Percentiles rank a stretch among this genome's conserved stretches.
These are phyloP conservation scores for Enteromius trimaculatus DNA, from an alignment of 2,797 vertebrate genomes.

Conservation along the genomic window DNA sequence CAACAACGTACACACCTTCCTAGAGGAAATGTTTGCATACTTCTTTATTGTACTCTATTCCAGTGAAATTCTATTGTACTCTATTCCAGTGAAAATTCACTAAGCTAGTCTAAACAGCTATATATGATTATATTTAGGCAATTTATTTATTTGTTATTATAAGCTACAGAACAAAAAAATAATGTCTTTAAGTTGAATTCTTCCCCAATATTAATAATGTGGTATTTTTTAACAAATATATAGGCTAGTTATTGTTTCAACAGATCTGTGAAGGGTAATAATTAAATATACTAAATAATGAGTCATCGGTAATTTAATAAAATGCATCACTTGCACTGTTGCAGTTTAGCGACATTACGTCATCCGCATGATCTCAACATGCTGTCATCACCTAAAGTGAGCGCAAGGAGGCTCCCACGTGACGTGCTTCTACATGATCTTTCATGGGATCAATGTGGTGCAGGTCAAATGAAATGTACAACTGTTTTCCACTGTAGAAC, in stretches of 20 bases:
- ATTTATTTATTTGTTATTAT: not conserved
- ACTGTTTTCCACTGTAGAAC: not conserved
- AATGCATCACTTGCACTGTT: not conserved
- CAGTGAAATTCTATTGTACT: not conserved
- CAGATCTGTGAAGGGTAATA: not conserved
- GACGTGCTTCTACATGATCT: not conserved
- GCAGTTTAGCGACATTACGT: conserved; percentile 27
- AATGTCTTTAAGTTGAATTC: not conserved
- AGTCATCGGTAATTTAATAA: not conserved
- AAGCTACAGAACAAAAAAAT: not conserved
- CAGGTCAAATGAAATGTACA: not conserved
- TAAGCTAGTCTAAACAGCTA: not conserved
- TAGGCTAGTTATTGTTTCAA: not conserved
- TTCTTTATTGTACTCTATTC: too few relatives aligned
- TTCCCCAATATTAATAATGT: not conserved
- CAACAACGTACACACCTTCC: not conserved
- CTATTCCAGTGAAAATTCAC: not conserved
- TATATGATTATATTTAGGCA: not conserved
- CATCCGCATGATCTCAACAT: conserved; percentile 52
- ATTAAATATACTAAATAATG: not conserved
- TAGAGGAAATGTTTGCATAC: not conserved
- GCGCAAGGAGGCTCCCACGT: conserved; percentile 36
- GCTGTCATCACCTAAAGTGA: conserved; percentile 50
- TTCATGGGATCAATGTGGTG: not conserved
- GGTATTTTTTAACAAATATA: not conserved